These are phyloP conservation scores for Drosophila quinaria DNA, from an alignment of 2,888 invertebrate genomes.

Conservation along the genomic window DNA sequence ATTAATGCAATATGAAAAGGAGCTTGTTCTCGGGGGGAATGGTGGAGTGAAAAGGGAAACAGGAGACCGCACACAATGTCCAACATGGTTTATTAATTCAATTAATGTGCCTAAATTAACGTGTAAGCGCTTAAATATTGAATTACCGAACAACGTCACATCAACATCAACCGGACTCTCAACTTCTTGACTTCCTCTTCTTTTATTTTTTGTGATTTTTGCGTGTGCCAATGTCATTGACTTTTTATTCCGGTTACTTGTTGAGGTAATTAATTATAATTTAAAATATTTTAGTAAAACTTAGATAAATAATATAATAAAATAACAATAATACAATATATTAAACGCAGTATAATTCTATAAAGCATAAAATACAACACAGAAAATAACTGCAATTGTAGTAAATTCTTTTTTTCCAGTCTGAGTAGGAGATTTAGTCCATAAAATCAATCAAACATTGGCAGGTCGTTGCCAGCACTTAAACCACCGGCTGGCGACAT, in stretches of 20 bases:
- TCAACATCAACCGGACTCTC: slow-evolving; percentile 15
- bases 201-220: slow-evolving; percentile 28
- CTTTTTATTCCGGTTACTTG: slow-evolving; percentile 45
- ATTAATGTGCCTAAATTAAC: slow-evolving; percentile 86
- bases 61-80: slow-evolving; percentile 85
- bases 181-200: slow-evolving; percentile 12
- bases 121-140: slow-evolving; percentile 84
- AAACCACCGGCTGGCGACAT: slow-evolving; percentile 61
- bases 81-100: slow-evolving; percentile 86
- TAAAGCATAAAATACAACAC: not conserved
- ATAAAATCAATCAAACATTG: slow-evolving; percentile 67
- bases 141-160: slow-evolving; percentile 70
- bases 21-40: slow-evolving; percentile 53
- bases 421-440: not conserved
- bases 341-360: not conserved
- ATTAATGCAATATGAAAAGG: slow-evolving; percentile 84
- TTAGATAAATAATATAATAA: no score
- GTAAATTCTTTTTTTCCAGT: not conserved
- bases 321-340: no score
- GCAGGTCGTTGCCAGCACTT: slow-evolving; percentile 59
- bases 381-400: not conserved
- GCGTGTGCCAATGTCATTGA: slow-evolving; percentile 64
- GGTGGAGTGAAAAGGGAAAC: slow-evolving; percentile 15
- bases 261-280: not conserved
- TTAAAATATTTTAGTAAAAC: not conserved